These are phyloP conservation scores for Sceliomorpha sp. DNA, from an alignment of 2,888 invertebrate species.

Conservation along the genomic window DNA sequence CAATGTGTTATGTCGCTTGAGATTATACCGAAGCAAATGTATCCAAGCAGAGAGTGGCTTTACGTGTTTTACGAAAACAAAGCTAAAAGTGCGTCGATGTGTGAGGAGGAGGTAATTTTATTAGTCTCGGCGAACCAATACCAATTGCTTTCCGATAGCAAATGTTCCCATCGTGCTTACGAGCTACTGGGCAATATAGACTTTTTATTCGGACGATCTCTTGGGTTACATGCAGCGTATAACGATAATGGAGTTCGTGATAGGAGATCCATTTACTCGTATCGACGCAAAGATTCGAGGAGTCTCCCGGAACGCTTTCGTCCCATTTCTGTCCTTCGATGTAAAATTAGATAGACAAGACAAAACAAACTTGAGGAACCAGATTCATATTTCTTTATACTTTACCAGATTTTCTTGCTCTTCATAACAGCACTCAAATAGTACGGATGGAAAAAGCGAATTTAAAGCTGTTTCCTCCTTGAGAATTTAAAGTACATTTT, in stretches of 20 bases:
- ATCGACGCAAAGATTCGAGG: constrained; percentile 3
- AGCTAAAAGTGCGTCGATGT: background rate
- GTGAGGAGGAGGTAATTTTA: constrained; percentile 21
- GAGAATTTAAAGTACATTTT: too few species aligned
- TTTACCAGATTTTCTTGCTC: background rate
- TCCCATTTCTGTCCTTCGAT: background rate
- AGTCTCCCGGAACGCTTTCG: background rate
- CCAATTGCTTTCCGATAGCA: constrained; percentile 28
- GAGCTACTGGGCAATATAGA: constrained; percentile 2
- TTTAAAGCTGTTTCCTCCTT: too few species aligned
- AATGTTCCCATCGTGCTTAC: constrained; percentile 10
- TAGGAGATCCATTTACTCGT: constrained; percentile 18
- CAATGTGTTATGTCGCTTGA: constrained; percentile 4
- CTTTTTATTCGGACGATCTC: constrained; percentile 12
- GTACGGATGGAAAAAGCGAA: too few species aligned
- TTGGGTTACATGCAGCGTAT: constrained; percentile 8
- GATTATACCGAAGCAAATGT: constrained; percentile 6
- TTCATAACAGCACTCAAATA: background rate
- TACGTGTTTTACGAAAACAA: constrained; percentile 15
- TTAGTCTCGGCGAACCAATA: constrained; percentile 24
- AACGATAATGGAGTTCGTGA: constrained; percentile 17
- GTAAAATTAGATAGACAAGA: background rate
- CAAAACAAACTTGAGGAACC: background rate
- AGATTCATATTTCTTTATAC: background rate
- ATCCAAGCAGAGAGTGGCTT: constrained; percentile 3